A percentile compares a stretch with the other conserved stretches of the same genome.
Conservation (phyloP, 2,888 invertebrate genomes). For the Actias luna region DNA sequence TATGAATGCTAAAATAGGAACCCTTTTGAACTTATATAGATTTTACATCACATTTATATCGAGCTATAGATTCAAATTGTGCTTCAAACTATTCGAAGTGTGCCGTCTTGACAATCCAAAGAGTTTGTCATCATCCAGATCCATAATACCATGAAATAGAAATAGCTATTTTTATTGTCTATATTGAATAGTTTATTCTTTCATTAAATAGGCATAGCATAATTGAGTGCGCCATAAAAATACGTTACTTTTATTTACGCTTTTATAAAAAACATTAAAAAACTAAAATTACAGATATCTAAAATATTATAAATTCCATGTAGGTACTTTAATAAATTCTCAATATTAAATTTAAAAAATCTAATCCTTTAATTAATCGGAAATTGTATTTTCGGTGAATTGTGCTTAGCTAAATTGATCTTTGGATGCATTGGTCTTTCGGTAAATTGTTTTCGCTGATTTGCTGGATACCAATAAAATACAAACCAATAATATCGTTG, state of each 20-base stretch:
- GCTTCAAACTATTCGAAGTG: conserved; percentile 11
- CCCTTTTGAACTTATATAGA: conserved; percentile 31
- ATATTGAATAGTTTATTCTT: neutral
- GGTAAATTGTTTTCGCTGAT: too few species aligned
- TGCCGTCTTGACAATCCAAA: neutral
- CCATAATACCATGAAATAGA: neutral
- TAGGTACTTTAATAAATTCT: too few species aligned
- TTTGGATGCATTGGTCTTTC: too few species aligned
- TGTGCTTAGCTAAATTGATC: too few species aligned
- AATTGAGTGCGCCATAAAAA: neutral
- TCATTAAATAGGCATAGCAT: neutral
- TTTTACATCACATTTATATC: conserved; percentile 16
- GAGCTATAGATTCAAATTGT: conserved; percentile 17
- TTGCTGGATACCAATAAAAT: too few species aligned
- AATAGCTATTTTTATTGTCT: neutral
- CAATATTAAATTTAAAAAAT: too few species aligned
- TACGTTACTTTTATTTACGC: neutral
- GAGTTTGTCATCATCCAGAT: neutral
- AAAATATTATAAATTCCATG: too few species aligned
- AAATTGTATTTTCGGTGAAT: too few species aligned
- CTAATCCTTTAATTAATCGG: too few species aligned
- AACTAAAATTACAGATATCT: too few species aligned
- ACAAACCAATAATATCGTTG: too few species aligned
- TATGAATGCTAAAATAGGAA: conserved; percentile 66
- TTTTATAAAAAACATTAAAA: too few species aligned